Percentiles rank a stretch among this genome's conserved stretches.
phyloP scores from a whole-genome alignment of 2,888 invertebrate genomes.

The Opisthograptis luteolata region DNA sequence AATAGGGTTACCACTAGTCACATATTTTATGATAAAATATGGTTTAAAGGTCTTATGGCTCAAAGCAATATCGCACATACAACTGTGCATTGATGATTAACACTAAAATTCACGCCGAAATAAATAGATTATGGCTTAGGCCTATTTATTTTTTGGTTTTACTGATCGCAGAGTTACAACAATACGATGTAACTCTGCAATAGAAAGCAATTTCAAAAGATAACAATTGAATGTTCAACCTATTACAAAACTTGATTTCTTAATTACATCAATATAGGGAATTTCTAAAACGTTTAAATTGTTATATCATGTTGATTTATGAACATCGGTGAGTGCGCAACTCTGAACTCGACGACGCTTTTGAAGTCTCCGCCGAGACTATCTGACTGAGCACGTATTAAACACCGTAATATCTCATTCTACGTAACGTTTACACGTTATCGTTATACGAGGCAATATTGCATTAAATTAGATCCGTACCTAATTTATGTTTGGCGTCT shows the following conservation, averaged over 20 bases:
- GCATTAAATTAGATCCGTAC: background rate
- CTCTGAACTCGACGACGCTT: background rate
- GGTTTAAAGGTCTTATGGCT: no score
- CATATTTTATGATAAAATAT: no score
- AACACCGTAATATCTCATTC: background rate
- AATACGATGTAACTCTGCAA: background rate
- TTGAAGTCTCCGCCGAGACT: background rate
- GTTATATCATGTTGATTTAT: background rate
- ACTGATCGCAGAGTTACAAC: no score
- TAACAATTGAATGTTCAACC: no score
- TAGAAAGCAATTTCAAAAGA: no score
- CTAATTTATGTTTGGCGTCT: conserved; percentile 19
- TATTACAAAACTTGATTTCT: conserved; percentile 7
- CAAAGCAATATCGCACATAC: no score
- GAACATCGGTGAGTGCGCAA: background rate
- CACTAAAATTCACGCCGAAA: no score
- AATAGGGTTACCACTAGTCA: no score
- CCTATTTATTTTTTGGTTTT: no score
- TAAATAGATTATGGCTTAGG: no score
- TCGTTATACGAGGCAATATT: background rate
- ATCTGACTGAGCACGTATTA: background rate
- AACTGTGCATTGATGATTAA: no score
- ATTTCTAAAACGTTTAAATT: background rate
- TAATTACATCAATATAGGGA: background rate
- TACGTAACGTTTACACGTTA: background rate